Percentiles rank a stretch among this genome's conserved stretches.
These are phyloP conservation scores for Solen grandis DNA, from an alignment of 1,140 invertebrate species.

Conservation along the genomic window DNA sequence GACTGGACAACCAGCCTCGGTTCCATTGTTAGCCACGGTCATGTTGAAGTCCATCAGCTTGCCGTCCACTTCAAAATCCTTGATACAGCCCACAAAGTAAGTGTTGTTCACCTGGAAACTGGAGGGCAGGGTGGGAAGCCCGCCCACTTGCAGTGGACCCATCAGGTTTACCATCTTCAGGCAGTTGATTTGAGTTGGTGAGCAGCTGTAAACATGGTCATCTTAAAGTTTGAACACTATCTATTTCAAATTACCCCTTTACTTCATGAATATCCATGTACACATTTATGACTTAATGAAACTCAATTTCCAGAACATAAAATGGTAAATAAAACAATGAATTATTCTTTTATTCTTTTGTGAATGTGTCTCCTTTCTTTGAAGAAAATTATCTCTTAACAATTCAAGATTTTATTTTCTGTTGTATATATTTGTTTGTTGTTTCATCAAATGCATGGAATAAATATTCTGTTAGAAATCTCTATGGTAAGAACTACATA, in stretches of 20 bases:
- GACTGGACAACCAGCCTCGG: constrained; percentile 91
- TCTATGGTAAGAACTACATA: too few species aligned
- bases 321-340: too few species aligned
- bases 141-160: constrained; percentile 96
- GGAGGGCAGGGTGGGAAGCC: constrained; percentile 89
- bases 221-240: too few species aligned
- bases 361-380: too few species aligned
- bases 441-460: too few species aligned
- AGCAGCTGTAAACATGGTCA: background rate
- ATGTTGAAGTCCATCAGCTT: constrained; percentile 94
- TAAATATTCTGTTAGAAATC: too few species aligned
- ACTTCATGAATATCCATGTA: background rate
- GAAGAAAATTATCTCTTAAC: too few species aligned
- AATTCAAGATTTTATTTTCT: too few species aligned
- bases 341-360: too few species aligned
- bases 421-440: too few species aligned
- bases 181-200: constrained; percentile 83
- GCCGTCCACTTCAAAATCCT: constrained; percentile 93
- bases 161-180: constrained; percentile 97
- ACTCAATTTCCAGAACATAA: background rate
- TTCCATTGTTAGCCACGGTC: constrained; percentile 95
- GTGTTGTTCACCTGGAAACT: constrained; percentile 90
- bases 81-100: constrained; percentile 95
- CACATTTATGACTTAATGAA: too few species aligned
- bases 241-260: background rate